A percentile compares a stretch with the other conserved stretches of the same genome.
These are phyloP conservation scores for Platyscapa corneri DNA, from an alignment of 1,140 invertebrate genomes.

Conservation along the genomic window DNA sequence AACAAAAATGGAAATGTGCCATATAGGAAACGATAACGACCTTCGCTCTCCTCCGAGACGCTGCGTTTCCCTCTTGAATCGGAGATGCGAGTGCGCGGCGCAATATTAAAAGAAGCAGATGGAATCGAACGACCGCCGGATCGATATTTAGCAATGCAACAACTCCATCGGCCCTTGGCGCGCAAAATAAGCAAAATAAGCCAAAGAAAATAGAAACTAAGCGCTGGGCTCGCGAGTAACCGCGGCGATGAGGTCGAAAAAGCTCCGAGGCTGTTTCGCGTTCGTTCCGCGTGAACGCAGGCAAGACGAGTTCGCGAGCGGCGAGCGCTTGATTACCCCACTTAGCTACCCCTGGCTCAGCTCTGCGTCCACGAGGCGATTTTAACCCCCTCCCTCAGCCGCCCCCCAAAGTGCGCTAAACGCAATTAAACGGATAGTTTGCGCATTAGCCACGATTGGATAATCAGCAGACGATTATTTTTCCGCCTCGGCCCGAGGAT, in stretches of 20 bases:
- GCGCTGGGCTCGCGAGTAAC: no score
- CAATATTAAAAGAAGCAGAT: not conserved
- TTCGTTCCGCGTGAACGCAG: no score
- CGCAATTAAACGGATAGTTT: conserved; percentile 74
- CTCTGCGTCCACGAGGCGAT: conserved; percentile 63
- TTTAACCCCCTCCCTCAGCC: conserved; percentile 30
- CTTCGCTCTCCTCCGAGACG: not conserved
- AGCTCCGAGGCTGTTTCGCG: no score
- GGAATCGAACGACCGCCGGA: not conserved
- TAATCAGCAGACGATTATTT: conserved; percentile 73
- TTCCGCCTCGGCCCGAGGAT: not conserved
- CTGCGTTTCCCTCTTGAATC: no score
- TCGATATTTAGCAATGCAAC: not conserved
- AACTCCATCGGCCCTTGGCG: no score
- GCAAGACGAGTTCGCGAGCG: conserved; percentile 17
- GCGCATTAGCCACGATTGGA: conserved; percentile 73
- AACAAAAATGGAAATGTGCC: no score
- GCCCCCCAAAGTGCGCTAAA: conserved; percentile 61
- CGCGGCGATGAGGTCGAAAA: no score
- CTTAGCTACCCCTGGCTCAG: conserved; percentile 65
- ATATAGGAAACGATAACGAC: no score
- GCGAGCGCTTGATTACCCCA: conserved; percentile 68
- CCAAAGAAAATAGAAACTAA: not conserved
- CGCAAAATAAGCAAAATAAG: not conserved
- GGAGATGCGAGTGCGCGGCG: no score